Percentiles rank a stretch among this genome's conserved stretches.
These are phyloP conservation scores for Corythaeola cristata DNA, from an alignment of 2,113 vertebrate species.

Conservation along the genomic window DNA sequence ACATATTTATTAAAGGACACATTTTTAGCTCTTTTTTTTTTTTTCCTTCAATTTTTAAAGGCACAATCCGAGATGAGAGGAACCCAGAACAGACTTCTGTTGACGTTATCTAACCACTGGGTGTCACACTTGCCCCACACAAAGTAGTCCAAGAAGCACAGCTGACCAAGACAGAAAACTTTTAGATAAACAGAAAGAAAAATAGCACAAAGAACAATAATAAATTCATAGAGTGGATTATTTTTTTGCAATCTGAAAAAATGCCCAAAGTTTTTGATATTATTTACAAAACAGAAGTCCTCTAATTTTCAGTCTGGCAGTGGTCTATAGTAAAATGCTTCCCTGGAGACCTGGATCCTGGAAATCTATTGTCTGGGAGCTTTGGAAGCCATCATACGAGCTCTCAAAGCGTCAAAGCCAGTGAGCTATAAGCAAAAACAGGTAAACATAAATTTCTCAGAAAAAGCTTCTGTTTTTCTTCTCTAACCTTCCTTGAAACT, in stretches of 20 bases:
- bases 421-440: rapidly evolving
- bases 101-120: constrained; percentile 58
- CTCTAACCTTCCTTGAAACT: not conserved
- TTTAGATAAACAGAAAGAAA: not conserved
- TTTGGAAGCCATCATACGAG: not conserved
- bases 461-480: not conserved
- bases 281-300: not conserved
- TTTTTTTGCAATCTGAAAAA: not conserved
- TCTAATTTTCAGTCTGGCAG: not conserved
- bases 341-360: not conserved
- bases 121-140: constrained; percentile 65
- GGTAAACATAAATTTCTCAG: not conserved
- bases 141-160: not conserved
- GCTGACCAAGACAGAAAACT: rapidly evolving
- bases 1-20: not conserved
- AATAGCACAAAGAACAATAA: not conserved
- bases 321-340: not conserved
- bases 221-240: not conserved
- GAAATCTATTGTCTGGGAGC: not conserved
- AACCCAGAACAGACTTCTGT: not conserved
- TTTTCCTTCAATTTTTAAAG: not conserved
- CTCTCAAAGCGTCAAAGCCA: not conserved
- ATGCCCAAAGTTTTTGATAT: rapidly evolving
- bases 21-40: not conserved
- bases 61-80: not conserved